Evolutionary conservation across 2,113 vertebrate genomes (phyloP).

Genomic region (Anseranas semipalmata): DNA sequence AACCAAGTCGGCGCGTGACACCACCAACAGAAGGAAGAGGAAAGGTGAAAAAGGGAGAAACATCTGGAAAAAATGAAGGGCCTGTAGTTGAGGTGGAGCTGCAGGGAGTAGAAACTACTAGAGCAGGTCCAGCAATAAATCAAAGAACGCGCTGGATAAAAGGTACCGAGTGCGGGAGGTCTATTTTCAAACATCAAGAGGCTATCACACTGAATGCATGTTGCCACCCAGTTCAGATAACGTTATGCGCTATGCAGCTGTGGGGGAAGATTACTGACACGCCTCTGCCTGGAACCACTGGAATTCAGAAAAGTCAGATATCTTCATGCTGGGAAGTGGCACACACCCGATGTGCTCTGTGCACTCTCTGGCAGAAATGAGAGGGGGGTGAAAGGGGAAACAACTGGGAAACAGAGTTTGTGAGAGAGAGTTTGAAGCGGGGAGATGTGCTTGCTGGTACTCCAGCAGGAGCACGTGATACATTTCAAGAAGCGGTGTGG

Average conservation of each 20-base stretch:
- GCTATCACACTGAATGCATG: not conserved
- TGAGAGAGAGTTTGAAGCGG: no score
- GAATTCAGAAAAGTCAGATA: not conserved
- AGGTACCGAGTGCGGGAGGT: not conserved
- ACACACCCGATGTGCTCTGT: fast-evolving
- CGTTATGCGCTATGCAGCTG: fast-evolving
- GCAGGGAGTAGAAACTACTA: not conserved
- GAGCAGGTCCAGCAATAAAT: not conserved
- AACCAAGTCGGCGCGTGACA: no score
- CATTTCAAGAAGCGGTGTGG: not conserved
- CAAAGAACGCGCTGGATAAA: not conserved
- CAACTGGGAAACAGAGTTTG: not conserved
- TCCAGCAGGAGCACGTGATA: not conserved
- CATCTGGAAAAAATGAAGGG: not conserved
- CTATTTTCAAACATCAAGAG: not conserved
- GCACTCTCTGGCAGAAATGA: not conserved
- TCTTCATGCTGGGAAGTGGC: not conserved
- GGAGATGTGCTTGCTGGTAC: not conserved
- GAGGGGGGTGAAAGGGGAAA: not conserved
- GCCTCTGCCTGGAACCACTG: not conserved
- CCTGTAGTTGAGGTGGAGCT: not conserved
- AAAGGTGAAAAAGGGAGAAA: not conserved
- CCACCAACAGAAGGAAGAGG: not conserved
- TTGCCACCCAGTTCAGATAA: not conserved
- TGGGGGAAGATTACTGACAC: not conserved